Base-by-base conservation (phyloP, 2,888 invertebrate genomes). In the Noctua janthina region DNA sequence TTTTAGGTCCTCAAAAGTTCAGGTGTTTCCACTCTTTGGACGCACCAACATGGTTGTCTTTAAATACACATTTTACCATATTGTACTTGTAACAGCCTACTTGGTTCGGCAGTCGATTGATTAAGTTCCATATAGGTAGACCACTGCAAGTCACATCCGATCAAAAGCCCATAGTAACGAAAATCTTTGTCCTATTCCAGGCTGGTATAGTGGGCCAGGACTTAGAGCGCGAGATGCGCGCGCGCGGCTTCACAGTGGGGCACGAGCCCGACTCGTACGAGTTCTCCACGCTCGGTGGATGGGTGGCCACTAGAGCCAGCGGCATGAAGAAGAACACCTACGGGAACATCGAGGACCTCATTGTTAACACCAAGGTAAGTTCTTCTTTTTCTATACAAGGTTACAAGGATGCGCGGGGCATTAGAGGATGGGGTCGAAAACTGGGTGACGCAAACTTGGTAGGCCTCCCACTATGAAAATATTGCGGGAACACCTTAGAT, bases 251-350 rank as follows among this genome's bases (percentile, higher is more conserved):
- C 91, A 99, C 99, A 0, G 98, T 98, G 2, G 99, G 99, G 0
- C 99, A 99, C 94, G 99, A 99, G 93, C 99, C 99, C 0, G 99
- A 99, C 93, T 99, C 99, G 3, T 99, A 99, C 95, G 99, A 99
- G 96, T 99, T 99, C 96, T 99, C 99, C 3, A 98, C 99, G 23
- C 97, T 99, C 3, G 99, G 99, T 10, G 99, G 99, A 1, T 99
- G 99, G 99, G 99, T 99, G 70, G 99, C 99, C 5, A 99, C 99
- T 0, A 96, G 99, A 74, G 99, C 99, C 0, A 99, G 99, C n/a
- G 99, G 99, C 76, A 99, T 99, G 99, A 99, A 99, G 97, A 99
- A 99, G 95, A 99, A 99, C 94, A 98, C 98, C 0, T 99, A 99
- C 90, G 99, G 99, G 0, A 99, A 99, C 93, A 99, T 99, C 83